Evolutionary conservation across 1,140 invertebrate genomes (phyloP), one percentile per base, ranked within the genome.

Genomic region (Drosophila nannoptera): DNA sequence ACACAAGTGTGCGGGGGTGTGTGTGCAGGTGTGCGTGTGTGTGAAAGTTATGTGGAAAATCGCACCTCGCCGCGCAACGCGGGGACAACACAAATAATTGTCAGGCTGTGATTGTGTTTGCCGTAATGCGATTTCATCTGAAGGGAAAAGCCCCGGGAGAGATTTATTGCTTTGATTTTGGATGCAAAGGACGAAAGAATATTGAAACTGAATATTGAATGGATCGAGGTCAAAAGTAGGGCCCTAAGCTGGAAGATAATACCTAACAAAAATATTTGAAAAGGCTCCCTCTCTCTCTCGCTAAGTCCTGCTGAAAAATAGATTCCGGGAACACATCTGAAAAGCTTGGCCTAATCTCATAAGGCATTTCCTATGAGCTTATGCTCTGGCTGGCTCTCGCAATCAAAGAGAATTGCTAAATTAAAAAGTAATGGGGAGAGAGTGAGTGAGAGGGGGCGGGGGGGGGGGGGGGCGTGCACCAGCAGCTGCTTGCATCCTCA

Each of bases 371-470:
- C 31, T 33, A 4, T n/a, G 4, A 33, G 29, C n/a, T 11, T 45
- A 33, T 56, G 32, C 29, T 8, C 0, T 29, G 12, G 29, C 33
- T 45, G 54, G 11, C 33, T 45, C 12, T 7, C 22, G 9, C 43
- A 56, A 56, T 56, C 54, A 45, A 56, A 56, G 40, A 22, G 54
- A 45, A 56, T 56, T 6, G n/a, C 54, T 32, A 56, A 56, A 56
- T 56, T 56, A 45, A 45, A 56, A 16, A 35, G 12, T 2, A 49
- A 48, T 31, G 4, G 14, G 14, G 12, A 49, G 9, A 5, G 2
- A 48, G 8, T 5, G 12, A 7, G 5, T 32, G n/a, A 40, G 14
- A 32, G 4, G 9, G 9, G n/a, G n/a, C n/a, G n/a, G n/a, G n/a
- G n/a, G n/a, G 22, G 22, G 22, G 22, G 22, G 22, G 22, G 22